Evolutionary conservation across 1,140 invertebrate genomes (phyloP), one percentile per base, ranked within the genome.

Genomic region (Ptiloglossa arizonensis): DNA sequence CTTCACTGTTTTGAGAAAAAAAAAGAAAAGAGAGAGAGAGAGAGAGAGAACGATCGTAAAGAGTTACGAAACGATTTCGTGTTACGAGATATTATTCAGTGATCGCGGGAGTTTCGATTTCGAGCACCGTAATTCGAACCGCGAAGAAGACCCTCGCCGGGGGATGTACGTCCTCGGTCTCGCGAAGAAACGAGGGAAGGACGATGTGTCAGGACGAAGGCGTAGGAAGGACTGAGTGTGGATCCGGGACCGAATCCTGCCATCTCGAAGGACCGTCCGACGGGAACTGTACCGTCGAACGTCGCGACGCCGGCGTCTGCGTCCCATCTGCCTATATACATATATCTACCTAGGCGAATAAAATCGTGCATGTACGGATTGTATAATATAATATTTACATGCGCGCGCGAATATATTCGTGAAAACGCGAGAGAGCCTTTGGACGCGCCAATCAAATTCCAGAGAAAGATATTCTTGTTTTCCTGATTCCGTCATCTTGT

Each of bases 251-350:
- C 70, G 80, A 84, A 88, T 83, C 83, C 88, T 90, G 86, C 88
- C 90, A 90, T 88, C 90, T 91, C 90, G 89, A 89, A 87, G 87
- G 89, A 89, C 87, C 88, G 89, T 90, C 88, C 82, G 89, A 90
- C 89, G 90, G 86, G 90, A 90, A 91, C 91, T 92, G 91, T 91
- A 90, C 90, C 88, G 89, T 90, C 86, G 90, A 91, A 91, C 90
- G 90, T 91, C 90, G 90, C 90, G 90, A 90, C 89, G 90, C 83
- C 86, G 87, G 89, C 89, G 89, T 91, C 89, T 90, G 89, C 90
- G 89, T 91, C 85, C 88, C 85, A 84, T 89, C 82, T 86, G 83
- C 83, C 87, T 82, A 79, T 83, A 70, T 72, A 81, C 77, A 71
- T 78, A 44, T 59, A 35, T 29, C 35, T 19, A 29, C 27, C 54